Base-by-base conservation (phyloP, 2,797 vertebrate species). In the Bradypus variegatus region DNA sequence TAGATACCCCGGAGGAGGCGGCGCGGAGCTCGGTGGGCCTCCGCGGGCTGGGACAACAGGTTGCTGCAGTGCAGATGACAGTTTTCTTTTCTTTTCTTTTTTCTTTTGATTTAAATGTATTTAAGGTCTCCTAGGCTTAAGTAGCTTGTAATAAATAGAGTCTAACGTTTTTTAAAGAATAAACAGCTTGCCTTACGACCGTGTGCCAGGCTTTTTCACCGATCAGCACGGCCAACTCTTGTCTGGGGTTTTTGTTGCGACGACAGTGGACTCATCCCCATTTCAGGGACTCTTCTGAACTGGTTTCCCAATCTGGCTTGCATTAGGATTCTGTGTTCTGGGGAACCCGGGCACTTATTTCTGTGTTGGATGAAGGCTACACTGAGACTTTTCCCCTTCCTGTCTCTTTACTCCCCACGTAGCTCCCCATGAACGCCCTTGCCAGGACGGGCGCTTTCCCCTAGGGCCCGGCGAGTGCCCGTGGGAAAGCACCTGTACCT, bases 161-260 rank as follows among this genome's bases (percentile, higher is more conserved):
- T 89, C 48, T 94, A 91, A 69, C 2, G 89, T 96, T 96, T 97
- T 96, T 94, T 95, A 96, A 95, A 87, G 58, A 96, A 97, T 98
- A 98, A 98, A 98, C 77, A 45, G 80, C 91, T 96, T 97, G 65
- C 27, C 89, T 92, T 69, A 81, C 90, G 78, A 92, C 62, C 76
- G 23, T 2, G 62, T 70, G 70, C 87, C 36, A 72, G 70, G 27
- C 58, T 91, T 82, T 25, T 92, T 94, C 94, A 79, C 78, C 94
- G 19, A 70, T 62, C 33, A 69, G 33, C 25, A 6, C 36, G n/a
- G 50, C 69, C 45, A 36, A 72, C 16, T 72, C 36, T 92, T 45
- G 41, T 45, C 41, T 45, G 41, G 41, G 41, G 41, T 45, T 5
- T 45, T 45, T 50, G 50, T 50, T 14, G 50, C 9, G 5, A 50